Evolutionary conservation across 2,888 invertebrate species (phyloP), one percentile per base, ranked within the genome.

Genomic region (Laothoe populi): DNA sequence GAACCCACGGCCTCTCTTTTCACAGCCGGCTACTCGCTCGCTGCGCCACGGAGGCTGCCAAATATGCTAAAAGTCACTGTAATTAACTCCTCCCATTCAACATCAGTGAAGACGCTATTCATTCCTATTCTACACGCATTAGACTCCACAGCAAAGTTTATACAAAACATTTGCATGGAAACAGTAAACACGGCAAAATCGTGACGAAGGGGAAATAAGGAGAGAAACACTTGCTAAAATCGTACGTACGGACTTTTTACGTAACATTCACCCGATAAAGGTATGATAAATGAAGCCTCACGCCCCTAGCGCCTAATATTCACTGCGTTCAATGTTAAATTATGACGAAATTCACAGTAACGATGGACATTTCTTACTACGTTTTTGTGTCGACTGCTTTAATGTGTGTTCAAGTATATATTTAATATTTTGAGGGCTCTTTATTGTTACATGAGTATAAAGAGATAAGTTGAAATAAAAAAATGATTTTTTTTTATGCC

Each of bases 251-350:
- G 69, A 67, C 44, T 8, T 70, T 67, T 72, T 35, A 69, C 67
- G 68, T 67, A 68, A 69, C 64, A 66, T 64, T 67, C 68, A 65
- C 68, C 65, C 66, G 70, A 72, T 72, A 70, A 78, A 71, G 74
- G 70, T 74, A 68, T 79, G 77, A 79, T 76, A 76, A 75, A 78
- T 78, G 74, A 67, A 72, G 65, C 61, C 64, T 65, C 67, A 67
- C 64, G 63, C 62, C 68, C 63, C 65, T 65, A 72, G 66, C 65
- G 68, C 63, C 71, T 77, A 73, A 77, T 78, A 77, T 75, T 66
- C 71, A 63, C 65, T 61, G 62, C 69, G 70, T 63, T 68, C 63
- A 53, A 53, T 31, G 53, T 16, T 53, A 31, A 53, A 53, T 53
- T 53, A 53, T 35, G 16, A 53, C 58, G 23, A 49, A 31, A 53